These are phyloP conservation scores for Vanessa cardui DNA, from an alignment of 2,888 invertebrate species.

Conservation along the genomic window DNA sequence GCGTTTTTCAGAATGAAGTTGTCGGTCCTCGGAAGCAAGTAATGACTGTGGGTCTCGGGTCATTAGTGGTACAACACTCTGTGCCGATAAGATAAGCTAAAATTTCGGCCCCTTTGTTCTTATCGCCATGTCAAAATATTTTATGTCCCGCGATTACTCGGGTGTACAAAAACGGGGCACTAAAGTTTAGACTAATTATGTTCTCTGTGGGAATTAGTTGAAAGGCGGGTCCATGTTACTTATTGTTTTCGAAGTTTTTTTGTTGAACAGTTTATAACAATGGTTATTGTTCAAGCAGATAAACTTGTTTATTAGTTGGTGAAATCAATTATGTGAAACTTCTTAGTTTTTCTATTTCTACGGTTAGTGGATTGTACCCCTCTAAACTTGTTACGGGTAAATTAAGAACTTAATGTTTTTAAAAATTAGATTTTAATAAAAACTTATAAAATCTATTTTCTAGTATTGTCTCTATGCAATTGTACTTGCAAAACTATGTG, in stretches of 20 bases:
- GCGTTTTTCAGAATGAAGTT: constrained; percentile 58
- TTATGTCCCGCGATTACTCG: constrained; percentile 69
- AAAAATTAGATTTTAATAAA: no score
- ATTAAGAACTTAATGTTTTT: not conserved
- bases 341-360: not conserved
- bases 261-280: constrained; percentile 18
- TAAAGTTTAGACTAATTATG: constrained; percentile 37
- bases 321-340: constrained; percentile 1
- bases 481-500: no score
- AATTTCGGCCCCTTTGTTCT: constrained; percentile 69
- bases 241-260: constrained; percentile 22
- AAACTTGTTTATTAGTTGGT: constrained; percentile 10
- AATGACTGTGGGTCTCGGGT: constrained; percentile 56
- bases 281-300: constrained; percentile 17
- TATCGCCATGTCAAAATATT: constrained; percentile 78
- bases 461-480: no score
- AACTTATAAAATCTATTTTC: no score
- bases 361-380: not conserved
- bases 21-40: constrained; percentile 59
- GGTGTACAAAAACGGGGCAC: constrained; percentile 46
- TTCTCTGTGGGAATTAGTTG: constrained; percentile 35
- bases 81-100: constrained; percentile 70
- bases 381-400: not conserved
- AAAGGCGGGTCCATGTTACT: constrained; percentile 20
- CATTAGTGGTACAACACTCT: constrained; percentile 71